phyloP scores from a whole-genome alignment of 2,888 invertebrate genomes.

The Poecilobothrus nobilitatus region DNA sequence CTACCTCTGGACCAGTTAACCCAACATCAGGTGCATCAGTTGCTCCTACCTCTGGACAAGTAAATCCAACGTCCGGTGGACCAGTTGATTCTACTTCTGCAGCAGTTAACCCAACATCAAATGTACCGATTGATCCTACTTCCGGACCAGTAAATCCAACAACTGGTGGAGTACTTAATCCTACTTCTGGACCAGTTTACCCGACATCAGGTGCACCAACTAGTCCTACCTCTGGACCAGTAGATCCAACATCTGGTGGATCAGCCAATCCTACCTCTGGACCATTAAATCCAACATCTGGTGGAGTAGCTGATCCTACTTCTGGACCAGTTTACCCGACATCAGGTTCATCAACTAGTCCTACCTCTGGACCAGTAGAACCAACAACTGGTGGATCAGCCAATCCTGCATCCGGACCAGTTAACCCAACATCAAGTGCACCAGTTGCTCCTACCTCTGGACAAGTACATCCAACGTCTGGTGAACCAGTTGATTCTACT shows the following conservation, averaged over 20 bases:
- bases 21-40: background rate
- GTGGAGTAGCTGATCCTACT: background rate
- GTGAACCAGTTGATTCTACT: background rate
- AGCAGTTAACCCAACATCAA: conserved; percentile 15
- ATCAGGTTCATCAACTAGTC: background rate
- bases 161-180: background rate
- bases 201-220: too few relatives aligned
- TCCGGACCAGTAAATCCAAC: background rate
- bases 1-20: background rate
- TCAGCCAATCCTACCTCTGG: background rate
- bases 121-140: background rate
- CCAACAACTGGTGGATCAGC: background rate
- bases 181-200: background rate
- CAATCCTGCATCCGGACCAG: background rate
- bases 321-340: background rate
- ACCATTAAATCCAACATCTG: background rate
- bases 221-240: background rate
- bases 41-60: background rate
- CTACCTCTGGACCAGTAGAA: background rate
- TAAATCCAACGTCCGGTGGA: background rate
- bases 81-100: background rate
- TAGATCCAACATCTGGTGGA: background rate
- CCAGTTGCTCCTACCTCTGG: background rate
- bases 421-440: background rate
- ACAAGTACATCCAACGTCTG: conserved; percentile 1